Percentiles rank a stretch among this genome's conserved stretches.
phyloP scores from a whole-genome alignment of 2,113 vertebrate species.

The Sphaerodactylus townsendi region DNA sequence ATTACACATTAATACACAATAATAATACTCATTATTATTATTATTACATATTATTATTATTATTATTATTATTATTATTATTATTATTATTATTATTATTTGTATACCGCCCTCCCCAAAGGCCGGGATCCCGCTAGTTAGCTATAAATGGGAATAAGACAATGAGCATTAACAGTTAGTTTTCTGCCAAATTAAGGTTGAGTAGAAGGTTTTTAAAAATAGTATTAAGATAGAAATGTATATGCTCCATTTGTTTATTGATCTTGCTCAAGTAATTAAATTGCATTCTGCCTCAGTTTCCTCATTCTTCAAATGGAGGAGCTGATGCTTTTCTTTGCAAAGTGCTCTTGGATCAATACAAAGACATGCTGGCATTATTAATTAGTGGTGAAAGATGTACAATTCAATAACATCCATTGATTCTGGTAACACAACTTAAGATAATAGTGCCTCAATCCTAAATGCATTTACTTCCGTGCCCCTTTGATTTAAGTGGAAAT shows the following conservation, averaged over 20 bases:
- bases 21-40: too few relatives aligned
- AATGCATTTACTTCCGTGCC: not conserved
- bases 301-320: not conserved
- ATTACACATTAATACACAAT: too few relatives aligned
- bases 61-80: too few relatives aligned
- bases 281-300: not conserved
- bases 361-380: not conserved
- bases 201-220: not conserved
- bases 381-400: not conserved
- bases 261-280: not conserved
- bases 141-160: not conserved
- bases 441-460: not conserved
- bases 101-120: too few relatives aligned
- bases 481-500: not conserved
- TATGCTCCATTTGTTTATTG: not conserved
- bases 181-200: not conserved
- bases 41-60: too few relatives aligned
- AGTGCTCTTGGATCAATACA: constrained; percentile 12
- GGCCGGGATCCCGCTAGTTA: too few relatives aligned
- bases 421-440: not conserved
- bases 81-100: too few relatives aligned
- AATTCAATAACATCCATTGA: not conserved
- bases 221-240: not conserved
- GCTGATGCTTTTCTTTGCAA: not conserved
- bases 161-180: not conserved